Conservation (phyloP, 2,797 vertebrate genomes). For the Sternotherus odoratus region DNA sequence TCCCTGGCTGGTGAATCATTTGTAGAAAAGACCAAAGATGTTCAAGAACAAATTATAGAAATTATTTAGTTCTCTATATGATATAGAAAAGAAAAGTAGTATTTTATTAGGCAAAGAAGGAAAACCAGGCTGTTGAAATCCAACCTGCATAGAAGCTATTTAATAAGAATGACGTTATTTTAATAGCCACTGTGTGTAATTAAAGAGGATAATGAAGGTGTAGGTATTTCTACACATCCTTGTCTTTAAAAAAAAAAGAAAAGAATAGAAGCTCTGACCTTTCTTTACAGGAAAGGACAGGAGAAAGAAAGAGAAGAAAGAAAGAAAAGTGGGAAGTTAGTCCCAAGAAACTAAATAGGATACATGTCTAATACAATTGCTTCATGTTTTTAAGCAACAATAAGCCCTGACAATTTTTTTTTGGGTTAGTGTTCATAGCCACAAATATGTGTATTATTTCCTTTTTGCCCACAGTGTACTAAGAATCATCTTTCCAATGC, state of each 20-base stretch:
- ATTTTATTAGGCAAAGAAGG: constrained; percentile 27
- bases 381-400: constrained; percentile 64
- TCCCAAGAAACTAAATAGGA: constrained; percentile 43
- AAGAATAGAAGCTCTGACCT: not conserved
- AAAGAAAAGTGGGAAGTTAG: constrained; percentile 51
- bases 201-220: not conserved
- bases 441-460: constrained; percentile 84
- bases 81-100: not conserved
- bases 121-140: constrained; percentile 42
- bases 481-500: constrained; percentile 78
- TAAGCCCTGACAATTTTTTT: constrained; percentile 71
- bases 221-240: not conserved
- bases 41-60: not conserved
- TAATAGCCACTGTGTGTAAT: constrained; percentile 30
- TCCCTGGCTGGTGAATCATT: not conserved
- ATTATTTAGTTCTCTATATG: not conserved
- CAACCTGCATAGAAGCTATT: constrained; percentile 40
- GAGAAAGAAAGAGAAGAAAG: not conserved
- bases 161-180: constrained; percentile 6
- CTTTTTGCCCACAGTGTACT: constrained; percentile 80
- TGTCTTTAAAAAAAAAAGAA: not conserved
- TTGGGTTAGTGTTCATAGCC: constrained; percentile 78
- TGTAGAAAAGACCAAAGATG: not conserved
- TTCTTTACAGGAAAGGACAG: not conserved
- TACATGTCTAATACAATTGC: constrained; percentile 35